Base-by-base conservation (phyloP, 2,113 vertebrate genomes). In the Odobenus rosmarus region DNA sequence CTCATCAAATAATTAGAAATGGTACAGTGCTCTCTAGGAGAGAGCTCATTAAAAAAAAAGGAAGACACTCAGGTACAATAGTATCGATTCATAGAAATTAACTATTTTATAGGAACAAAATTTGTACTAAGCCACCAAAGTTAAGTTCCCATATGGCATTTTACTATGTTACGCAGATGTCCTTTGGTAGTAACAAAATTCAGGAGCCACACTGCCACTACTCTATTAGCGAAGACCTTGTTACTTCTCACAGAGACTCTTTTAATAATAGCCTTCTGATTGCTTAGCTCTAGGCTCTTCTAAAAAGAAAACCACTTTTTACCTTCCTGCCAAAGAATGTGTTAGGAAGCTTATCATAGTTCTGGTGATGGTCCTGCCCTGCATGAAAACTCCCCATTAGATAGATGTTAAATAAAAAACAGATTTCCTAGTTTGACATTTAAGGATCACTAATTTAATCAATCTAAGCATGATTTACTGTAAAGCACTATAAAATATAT, bases 1-100 rank as follows among this genome's bases (percentile, higher is more conserved):
- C 51, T 84, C 95, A 96, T 94, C 93, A 96, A 95, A 86, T 93
- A 96, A 96, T 98, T 97, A 95, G 72, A 96, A 91, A 97, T 61
- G 81, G 74, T 92, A 87, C 90, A 77, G 28, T 92, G 83, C 28
- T 96, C 79, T 95, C 80, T 77, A 88, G 31, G 19, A 89, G 15
- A 83, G 4, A 93, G 36, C 36, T 69, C 49, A 16, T 80, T 24
- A 5, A 88, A 5, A 71, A n/a, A n/a, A 42, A 91, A 91, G 16
- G 9, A 79, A 90, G 64, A 79, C 42, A 77, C 39, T 95, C 61
- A 89, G 72, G 61, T 89, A 92, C 7, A 93, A 88, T 19, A 57
- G 28, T 49, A 76, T 92, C n/a, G 31, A 76, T 61, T 95, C 57
- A 91, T n/a, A 74, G 26, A 91, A 89, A 96, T 88, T 92, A 93